These are phyloP conservation scores for Oxytorus armatus DNA, from an alignment of 2,888 invertebrate species.

Conservation along the genomic window DNA sequence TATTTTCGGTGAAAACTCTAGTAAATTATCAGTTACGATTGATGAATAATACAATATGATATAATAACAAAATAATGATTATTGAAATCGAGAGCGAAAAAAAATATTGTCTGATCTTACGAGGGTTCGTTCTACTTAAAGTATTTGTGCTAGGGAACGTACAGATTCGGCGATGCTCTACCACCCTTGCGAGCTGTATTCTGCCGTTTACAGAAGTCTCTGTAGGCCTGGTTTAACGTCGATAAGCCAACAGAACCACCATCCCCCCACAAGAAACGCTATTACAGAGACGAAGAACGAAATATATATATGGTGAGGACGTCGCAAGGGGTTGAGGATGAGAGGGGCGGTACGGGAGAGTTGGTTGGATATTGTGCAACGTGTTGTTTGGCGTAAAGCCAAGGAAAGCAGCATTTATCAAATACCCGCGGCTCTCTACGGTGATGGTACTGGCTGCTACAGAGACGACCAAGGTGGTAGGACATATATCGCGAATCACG, in stretches of 20 bases:
- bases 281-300: slow-evolving; percentile 51
- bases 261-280: slow-evolving; percentile 28
- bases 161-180: neutral
- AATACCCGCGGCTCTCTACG: slow-evolving; percentile 70
- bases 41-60: neutral
- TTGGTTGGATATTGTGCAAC: slow-evolving; percentile 76
- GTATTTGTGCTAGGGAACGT: neutral
- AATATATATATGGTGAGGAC: slow-evolving; percentile 21
- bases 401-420: slow-evolving; percentile 80
- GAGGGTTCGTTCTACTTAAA: slow-evolving; percentile 22
- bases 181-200: neutral
- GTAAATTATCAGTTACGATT: too few species aligned
- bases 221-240: slow-evolving; percentile 66
- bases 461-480: slow-evolving; percentile 38
- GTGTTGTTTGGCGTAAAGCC: slow-evolving; percentile 78
- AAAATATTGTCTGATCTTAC: slow-evolving; percentile 13
- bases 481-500: slow-evolving; percentile 40
- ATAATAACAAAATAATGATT: neutral
- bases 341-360: slow-evolving; percentile 27
- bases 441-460: slow-evolving; percentile 53
- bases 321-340: slow-evolving; percentile 55
- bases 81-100: neutral
- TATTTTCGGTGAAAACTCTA: too few species aligned
- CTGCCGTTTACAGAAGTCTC: slow-evolving; percentile 45
- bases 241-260: slow-evolving; percentile 69